Base-by-base conservation (phyloP, 1,140 invertebrate genomes). In the Drosophila malerkotliana region DNA sequence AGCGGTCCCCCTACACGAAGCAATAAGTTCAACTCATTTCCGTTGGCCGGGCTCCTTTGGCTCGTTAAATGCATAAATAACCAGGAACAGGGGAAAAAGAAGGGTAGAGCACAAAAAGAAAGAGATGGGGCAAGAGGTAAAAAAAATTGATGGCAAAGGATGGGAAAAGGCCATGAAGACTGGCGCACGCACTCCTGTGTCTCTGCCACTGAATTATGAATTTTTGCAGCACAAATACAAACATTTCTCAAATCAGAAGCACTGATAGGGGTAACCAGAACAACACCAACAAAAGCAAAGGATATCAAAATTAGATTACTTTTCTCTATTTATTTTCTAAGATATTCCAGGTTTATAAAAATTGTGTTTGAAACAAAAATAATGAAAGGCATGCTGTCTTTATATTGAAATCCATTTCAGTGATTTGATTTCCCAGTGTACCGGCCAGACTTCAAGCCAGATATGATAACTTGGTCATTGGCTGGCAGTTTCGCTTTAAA, bases 51-150 rank as follows among this genome's bases (percentile, higher is more conserved):
- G 47, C 28, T 67, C 62, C 55, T 57, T 58, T 63, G 67, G 64
- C 54, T 77, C 60, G 63, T 67, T 74, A 75, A 79, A 75, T 79
- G 64, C 64, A 83, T 83, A 83, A 82, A 83, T 83, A 78, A 82
- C 56, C 39, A 59, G 39, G 57, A 37, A 54, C 32, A 48, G 24
- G 44, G 44, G 41, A 45, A 18, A 9, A 3, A 41, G 39, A 8
- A 41, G 53, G 41, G 15, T 7, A n/a, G 9, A 10, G n/a, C 8
- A 8, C 7, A 5, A 5, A 49, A 21, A 47, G 49, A 18, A 8
- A 6, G 28, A 37, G 26, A 15, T 41, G 15, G 24, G 53, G 49
- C 26, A 18, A 12, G 30, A 61, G 32, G 26, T n/a, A 34, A 44
- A 4, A 18, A 44, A 44, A 18, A 15, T 4, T 5, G n/a, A 14